Evolutionary conservation across 2,888 invertebrate genomes (phyloP).

Genomic region (Lacanobia wlatinum): DNA sequence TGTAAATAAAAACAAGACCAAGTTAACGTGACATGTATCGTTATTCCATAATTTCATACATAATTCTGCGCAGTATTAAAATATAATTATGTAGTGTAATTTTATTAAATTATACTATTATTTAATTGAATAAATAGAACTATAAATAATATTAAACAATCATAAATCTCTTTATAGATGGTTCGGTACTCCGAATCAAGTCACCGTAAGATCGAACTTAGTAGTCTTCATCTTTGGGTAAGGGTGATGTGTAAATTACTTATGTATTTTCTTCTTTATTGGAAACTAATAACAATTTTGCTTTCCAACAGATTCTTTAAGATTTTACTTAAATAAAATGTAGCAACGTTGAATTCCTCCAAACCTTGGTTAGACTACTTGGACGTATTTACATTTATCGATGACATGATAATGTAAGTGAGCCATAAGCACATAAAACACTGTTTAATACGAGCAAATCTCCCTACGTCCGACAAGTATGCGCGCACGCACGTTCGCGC

Average conservation of each 20-base stretch:
- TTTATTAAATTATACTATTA: slow-evolving; percentile 44
- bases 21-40: slow-evolving; percentile 39
- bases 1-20: slow-evolving; percentile 31
- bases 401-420: slow-evolving; percentile 42
- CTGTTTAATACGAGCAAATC: slow-evolving; percentile 62
- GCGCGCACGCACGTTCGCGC: slow-evolving; percentile 51
- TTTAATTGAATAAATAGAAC: slow-evolving; percentile 31
- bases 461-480: slow-evolving; percentile 50
- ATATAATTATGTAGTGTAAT: slow-evolving; percentile 38
- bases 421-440: slow-evolving; percentile 55
- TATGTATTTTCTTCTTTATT: background rate
- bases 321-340: background rate
- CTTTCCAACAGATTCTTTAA: background rate
- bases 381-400: slow-evolving; percentile 29
- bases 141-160: slow-evolving; percentile 26
- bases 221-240: background rate
- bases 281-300: background rate
- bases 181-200: no score
- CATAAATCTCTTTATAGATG: no score
- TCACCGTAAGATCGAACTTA: background rate
- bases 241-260: background rate
- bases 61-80: slow-evolving; percentile 44
- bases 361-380: background rate
- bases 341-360: slow-evolving; percentile 2
- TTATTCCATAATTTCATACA: slow-evolving; percentile 36